phyloP scores from a whole-genome alignment of 2,888 invertebrate genomes.

The Boloria euphrosyne region DNA sequence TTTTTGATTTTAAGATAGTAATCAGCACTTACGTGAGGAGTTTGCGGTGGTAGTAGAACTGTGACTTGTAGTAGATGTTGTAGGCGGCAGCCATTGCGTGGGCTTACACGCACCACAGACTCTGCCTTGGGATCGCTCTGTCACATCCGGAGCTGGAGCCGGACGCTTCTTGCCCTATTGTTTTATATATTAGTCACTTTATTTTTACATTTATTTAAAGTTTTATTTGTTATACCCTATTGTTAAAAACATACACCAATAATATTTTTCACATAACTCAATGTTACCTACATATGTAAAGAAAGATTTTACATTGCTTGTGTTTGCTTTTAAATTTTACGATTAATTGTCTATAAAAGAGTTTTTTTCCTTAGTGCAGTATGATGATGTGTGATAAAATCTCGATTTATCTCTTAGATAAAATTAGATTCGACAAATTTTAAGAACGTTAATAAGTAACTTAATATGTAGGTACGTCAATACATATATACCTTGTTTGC shows the following conservation, averaged over 20 bases:
- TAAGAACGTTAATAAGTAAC: not conserved
- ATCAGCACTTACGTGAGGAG: conserved; percentile 80
- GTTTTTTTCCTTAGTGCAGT: not conserved
- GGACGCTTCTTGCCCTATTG: conserved; percentile 68
- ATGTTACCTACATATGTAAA: too few relatives aligned
- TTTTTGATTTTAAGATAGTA: not conserved
- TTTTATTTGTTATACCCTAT: too few relatives aligned
- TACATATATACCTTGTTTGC: too few relatives aligned
- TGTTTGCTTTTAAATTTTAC: not conserved
- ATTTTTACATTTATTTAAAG: not conserved
- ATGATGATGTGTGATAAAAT: conserved; percentile 14
- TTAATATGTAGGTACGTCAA: too few relatives aligned
- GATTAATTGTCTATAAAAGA: conserved; percentile 12
- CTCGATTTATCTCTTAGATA: conserved; percentile 4
- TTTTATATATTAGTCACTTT: not conserved
- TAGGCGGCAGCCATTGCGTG: conserved; percentile 72
- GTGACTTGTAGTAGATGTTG: conserved; percentile 79
- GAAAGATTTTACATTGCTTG: not conserved
- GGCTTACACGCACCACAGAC: conserved; percentile 67
- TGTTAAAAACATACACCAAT: too few relatives aligned
- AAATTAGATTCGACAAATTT: conserved; percentile 24
- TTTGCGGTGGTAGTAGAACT: conserved; percentile 84
- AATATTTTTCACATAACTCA: not conserved
- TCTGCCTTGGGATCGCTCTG: conserved; percentile 65
- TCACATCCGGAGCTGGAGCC: conserved; percentile 84